Percentiles rank a stretch among this genome's conserved stretches.
Evolutionary conservation across 2,113 vertebrate genomes (phyloP).

Genomic region (Corythaixoides concolor): DNA sequence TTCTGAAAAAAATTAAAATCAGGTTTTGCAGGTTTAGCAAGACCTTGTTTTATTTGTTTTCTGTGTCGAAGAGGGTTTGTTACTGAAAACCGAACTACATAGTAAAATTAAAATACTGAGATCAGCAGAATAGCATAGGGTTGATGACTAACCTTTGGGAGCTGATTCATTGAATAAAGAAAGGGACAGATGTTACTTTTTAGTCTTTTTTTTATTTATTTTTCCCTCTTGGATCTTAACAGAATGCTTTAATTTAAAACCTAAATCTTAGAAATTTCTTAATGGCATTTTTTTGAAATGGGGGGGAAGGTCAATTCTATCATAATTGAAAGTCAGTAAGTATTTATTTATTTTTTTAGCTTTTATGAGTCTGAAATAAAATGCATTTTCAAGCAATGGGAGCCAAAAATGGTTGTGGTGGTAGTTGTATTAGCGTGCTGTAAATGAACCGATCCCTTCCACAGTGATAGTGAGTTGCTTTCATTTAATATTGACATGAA

Average conservation of each 20-base stretch:
- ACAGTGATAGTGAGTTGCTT: neutral
- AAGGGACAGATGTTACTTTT: constrained; percentile 39
- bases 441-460: neutral
- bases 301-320: neutral
- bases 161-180: constrained; percentile 46
- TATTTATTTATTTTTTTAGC: neutral
- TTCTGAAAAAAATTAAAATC: neutral
- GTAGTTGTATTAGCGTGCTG: neutral
- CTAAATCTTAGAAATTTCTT: neutral
- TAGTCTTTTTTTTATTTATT: constrained; percentile 26
- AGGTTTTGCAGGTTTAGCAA: neutral
- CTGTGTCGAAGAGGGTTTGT: constrained; percentile 38
- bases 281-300: neutral
- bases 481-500: constrained; percentile 8
- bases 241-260: constrained; percentile 14
- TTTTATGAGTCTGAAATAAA: neutral
- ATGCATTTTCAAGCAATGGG: neutral
- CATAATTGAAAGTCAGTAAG: neutral
- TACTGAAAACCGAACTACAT: constrained; percentile 44
- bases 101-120: constrained; percentile 59
- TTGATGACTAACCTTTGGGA: constrained; percentile 65
- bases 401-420: neutral
- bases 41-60: neutral
- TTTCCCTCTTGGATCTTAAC: neutral
- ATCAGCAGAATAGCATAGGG: constrained; percentile 62